Conservation (phyloP, 2,797 vertebrate genomes). For the Anomalospiza imberbis region DNA sequence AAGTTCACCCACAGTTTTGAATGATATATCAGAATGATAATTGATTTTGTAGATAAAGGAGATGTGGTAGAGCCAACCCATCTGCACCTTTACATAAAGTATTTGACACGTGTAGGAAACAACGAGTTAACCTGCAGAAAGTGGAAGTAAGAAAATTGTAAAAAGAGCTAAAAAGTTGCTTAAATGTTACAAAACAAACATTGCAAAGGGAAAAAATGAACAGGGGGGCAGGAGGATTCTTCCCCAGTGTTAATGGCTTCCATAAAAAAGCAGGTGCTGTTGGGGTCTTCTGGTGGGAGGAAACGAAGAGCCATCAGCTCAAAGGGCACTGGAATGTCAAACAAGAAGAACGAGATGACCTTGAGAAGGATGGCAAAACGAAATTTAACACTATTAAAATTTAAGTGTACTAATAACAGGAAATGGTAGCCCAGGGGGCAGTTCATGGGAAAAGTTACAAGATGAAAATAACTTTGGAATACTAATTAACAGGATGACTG, state of each 20-base stretch:
- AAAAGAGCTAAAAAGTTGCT: background rate
- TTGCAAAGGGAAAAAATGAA: background rate
- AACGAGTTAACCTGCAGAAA: background rate
- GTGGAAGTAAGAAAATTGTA: background rate
- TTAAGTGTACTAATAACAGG: constrained; percentile 17
- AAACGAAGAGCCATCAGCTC: background rate
- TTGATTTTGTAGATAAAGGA: background rate
- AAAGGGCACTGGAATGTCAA: background rate
- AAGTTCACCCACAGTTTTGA: background rate
- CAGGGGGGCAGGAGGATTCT: background rate
- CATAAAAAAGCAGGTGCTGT: background rate
- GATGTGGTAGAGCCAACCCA: background rate
- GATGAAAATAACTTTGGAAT: background rate
- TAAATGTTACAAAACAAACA: background rate
- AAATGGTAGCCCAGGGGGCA: constrained; percentile 5
- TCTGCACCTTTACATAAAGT: background rate
- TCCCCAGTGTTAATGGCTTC: background rate
- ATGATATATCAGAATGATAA: background rate
- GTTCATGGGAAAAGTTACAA: background rate
- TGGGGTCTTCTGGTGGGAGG: background rate
- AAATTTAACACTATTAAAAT: constrained; percentile 20
- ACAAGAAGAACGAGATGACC: background rate
- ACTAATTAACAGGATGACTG: background rate
- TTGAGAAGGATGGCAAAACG: background rate
- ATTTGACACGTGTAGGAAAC: background rate